These are phyloP conservation scores for Malacoraja senta DNA, from an alignment of 2,797 vertebrate species.

Conservation along the genomic window DNA sequence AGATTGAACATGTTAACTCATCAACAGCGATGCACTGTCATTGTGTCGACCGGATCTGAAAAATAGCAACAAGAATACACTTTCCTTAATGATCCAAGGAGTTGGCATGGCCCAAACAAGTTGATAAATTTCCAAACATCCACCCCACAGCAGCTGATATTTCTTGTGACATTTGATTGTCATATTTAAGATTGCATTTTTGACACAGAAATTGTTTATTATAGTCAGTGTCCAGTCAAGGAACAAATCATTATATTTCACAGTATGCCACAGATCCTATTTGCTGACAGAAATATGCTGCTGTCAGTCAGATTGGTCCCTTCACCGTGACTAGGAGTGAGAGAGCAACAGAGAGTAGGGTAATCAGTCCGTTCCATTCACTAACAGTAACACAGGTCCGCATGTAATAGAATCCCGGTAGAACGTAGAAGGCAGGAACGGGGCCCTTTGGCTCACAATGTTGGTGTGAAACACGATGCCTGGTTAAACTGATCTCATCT, in stretches of 20 bases:
- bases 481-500: no score
- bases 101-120: neutral
- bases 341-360: neutral
- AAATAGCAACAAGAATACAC: neutral
- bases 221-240: constrained; percentile 1
- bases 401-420: neutral
- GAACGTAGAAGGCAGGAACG: no score
- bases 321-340: neutral
- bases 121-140: constrained; percentile 6
- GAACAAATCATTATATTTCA: constrained; percentile 28
- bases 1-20: neutral
- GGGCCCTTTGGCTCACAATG: no score
- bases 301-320: neutral
- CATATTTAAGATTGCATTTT: constrained; percentile 36
- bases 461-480: no score
- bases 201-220: constrained; percentile 28
- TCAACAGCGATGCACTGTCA: neutral
- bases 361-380: neutral
- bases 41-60: neutral
- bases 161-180: constrained; percentile 31
- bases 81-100: neutral
- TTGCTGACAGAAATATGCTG: neutral
- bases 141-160: neutral
- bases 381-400: neutral
- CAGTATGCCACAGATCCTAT: neutral